Evolutionary conservation across 2,888 invertebrate species (phyloP), one percentile per base, ranked within the genome.

Genomic region (Physocephala rufipes): DNA sequence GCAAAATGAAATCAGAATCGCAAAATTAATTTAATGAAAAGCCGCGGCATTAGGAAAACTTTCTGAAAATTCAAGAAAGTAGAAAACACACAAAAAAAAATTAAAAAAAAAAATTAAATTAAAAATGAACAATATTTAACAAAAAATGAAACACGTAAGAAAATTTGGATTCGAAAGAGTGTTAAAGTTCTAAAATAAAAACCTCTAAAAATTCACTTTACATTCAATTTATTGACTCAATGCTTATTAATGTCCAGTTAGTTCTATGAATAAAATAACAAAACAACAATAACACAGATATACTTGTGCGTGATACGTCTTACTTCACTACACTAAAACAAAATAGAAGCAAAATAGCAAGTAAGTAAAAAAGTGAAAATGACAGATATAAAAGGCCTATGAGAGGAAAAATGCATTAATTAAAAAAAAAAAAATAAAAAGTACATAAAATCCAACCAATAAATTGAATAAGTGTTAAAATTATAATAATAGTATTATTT

Each of bases 81-180:
- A 63, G 63, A 70, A 71, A 21, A 30, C 61, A 24, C 28, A 59
- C 45, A 64, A 67, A 49, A 59, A 53, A 58, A 16, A 43, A 1
- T 49, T 21, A 61, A 65, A 71, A 28, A 55, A 70, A 59, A 59
- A 66, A 36, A 4, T 9, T 36, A 36, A 36, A 36, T 36, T n/a
- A 15, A 62, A 75, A 53, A n/a, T 3, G 9, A 16, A 68, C 24
- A 24, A 16, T 49, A 49, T 16, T 49, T 19, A 2, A n/a, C n/a
- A 19, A n/a, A n/a, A 36, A 36, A 4, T 36, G 19, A n/a, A 49
- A 13, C 16, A 16, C n/a, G 49, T 49, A 49, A 47, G 16, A 12
- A 47, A 47, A 1, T n/a, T n/a, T n/a, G 36, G 36, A 7, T 36
- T 36, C 36, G 36, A 7, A 36, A 36, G 9, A 4, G 9, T 36